Evolutionary conservation across 2,113 vertebrate genomes (phyloP).

Genomic region (Electrona antarctica): DNA sequence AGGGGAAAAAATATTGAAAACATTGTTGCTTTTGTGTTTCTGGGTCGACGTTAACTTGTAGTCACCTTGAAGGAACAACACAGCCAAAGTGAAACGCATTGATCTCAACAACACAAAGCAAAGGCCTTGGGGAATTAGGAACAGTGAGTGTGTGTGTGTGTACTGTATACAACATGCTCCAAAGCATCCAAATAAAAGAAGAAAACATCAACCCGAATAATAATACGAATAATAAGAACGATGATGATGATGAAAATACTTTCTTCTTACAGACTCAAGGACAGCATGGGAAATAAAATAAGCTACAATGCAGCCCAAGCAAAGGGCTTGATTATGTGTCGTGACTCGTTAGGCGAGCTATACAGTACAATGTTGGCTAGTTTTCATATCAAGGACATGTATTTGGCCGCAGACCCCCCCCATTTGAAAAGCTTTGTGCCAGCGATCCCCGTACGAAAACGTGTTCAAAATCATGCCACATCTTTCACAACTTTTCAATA

Average conservation of each 20-base stretch:
- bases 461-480: too few relatives aligned
- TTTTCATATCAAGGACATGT: too few relatives aligned
- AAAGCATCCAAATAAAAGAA: constrained; percentile 61
- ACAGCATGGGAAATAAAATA: constrained; percentile 45
- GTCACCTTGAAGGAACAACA: constrained; percentile 71
- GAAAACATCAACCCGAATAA: constrained; percentile 58
- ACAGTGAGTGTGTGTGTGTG: constrained; percentile 1
- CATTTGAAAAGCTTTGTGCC: too few relatives aligned
- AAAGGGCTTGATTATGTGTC: constrained; percentile 4
- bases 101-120: constrained; percentile 63
- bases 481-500: too few relatives aligned
- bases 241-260: constrained; percentile 9
- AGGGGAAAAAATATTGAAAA: constrained; percentile 24
- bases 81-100: constrained; percentile 59
- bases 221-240: not conserved
- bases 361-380: too few relatives aligned
- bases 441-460: too few relatives aligned
- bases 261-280: constrained; percentile 61
- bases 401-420: too few relatives aligned
- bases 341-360: too few relatives aligned
- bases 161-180: constrained; percentile 1
- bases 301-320: constrained; percentile 13
- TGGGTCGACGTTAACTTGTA: constrained; percentile 59
- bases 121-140: constrained; percentile 59
- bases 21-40: constrained; percentile 65